Conservation (phyloP, 2,113 vertebrate species). For the Hystrix cristata region DNA sequence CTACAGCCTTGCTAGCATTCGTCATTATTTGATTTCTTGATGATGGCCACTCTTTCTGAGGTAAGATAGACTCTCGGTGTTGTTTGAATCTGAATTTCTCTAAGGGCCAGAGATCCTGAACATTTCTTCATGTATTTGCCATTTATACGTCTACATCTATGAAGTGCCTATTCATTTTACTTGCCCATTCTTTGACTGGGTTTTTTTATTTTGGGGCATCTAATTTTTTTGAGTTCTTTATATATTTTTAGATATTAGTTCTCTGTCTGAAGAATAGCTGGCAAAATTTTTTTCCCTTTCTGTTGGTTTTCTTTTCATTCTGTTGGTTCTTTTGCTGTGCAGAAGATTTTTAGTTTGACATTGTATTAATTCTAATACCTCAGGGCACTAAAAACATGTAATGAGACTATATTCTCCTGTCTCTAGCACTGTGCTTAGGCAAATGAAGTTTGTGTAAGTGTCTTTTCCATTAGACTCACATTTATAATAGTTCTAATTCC, state of each 20-base stretch:
- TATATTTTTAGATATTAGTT: neutral
- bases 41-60: neutral
- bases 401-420: neutral
- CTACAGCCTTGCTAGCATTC: neutral
- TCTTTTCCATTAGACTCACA: neutral
- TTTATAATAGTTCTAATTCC: neutral
- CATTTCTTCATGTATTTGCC: neutral
- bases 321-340: neutral
- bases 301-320: neutral
- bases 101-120: neutral
- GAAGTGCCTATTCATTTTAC: neutral
- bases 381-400: neutral
- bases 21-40: neutral
- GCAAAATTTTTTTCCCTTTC: neutral
- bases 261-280: neutral
- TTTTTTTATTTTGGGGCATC: neutral
- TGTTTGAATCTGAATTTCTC: neutral
- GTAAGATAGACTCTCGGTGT: neutral
- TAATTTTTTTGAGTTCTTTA: neutral
- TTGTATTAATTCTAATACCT: slow-evolving; percentile 38
- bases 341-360: neutral
- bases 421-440: neutral
- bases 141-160: neutral
- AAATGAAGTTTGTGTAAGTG: neutral
- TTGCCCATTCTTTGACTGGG: neutral